Evolutionary conservation across 2,888 invertebrate species (phyloP).

Genomic region (Hyposoter dolosus): DNA sequence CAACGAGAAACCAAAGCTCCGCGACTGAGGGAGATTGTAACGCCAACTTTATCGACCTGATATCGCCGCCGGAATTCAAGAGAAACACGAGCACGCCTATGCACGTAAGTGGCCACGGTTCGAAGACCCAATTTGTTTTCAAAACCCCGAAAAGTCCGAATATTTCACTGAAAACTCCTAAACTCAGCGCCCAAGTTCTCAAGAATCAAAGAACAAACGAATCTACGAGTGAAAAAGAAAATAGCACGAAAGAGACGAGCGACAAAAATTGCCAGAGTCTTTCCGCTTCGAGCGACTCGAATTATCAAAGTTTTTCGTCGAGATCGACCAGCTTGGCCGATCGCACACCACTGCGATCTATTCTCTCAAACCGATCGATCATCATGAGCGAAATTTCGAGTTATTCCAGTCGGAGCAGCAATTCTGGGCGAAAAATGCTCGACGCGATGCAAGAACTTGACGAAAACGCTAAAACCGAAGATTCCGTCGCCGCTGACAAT

Average conservation of each 20-base stretch:
- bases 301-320: constrained; percentile 54
- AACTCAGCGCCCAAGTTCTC: constrained; percentile 24
- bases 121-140: constrained; percentile 67
- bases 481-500: constrained; percentile 32
- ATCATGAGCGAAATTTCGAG: constrained; percentile 12
- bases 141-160: constrained; percentile 72
- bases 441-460: constrained; percentile 66
- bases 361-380: constrained; percentile 54
- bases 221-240: constrained; percentile 30
- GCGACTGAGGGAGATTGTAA: constrained; percentile 66
- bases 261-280: not conserved
- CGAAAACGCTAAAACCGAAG: constrained; percentile 59
- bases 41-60: constrained; percentile 68
- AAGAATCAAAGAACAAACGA: constrained; percentile 34
- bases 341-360: constrained; percentile 68
- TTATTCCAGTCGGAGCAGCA: constrained; percentile 41
- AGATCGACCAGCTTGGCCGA: constrained; percentile 47
- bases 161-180: constrained; percentile 76
- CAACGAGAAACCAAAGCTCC: constrained; percentile 19
- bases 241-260: constrained; percentile 47
- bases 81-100: constrained; percentile 81
- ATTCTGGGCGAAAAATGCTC: constrained; percentile 57
- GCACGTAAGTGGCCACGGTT: constrained; percentile 68
- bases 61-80: constrained; percentile 76
- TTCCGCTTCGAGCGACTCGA: constrained; percentile 42